phyloP scores from a whole-genome alignment of 2,113 vertebrate species.

The Microcebus ravelobensis region DNA sequence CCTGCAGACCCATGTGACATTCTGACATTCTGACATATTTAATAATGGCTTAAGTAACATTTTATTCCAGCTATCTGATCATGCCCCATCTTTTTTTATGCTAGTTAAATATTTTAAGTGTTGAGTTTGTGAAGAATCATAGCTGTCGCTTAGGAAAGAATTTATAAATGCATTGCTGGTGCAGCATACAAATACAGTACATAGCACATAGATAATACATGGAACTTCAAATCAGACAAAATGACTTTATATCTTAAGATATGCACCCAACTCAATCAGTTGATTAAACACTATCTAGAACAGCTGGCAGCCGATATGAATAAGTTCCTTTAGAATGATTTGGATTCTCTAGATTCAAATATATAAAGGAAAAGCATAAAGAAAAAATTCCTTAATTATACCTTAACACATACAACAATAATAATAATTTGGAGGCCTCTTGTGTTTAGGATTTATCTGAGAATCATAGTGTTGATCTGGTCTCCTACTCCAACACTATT shows the following conservation, averaged over 20 bases:
- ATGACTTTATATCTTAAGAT: conserved; percentile 52
- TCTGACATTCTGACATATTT: conserved; percentile 49
- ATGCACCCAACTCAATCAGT: conserved; percentile 33
- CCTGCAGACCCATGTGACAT: conserved; percentile 28
- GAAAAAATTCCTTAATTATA: neutral
- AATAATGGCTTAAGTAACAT: conserved; percentile 59
- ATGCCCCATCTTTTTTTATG: conserved; percentile 9
- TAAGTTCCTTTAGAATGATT: conserved; percentile 32
- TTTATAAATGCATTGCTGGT: conserved; percentile 40
- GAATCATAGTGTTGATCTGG: neutral
- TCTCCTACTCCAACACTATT: neutral
- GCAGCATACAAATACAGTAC: conserved; percentile 55
- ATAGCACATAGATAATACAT: neutral
- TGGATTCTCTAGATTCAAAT: conserved; percentile 34
- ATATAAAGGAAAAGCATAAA: neutral
- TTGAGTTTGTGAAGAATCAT: conserved; percentile 61
- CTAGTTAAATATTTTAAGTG: conserved; percentile 68
- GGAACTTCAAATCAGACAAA: conserved; percentile 49
- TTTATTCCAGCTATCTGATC: conserved; percentile 30
- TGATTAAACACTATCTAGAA: conserved; percentile 68
- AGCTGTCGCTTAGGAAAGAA: conserved; percentile 46
- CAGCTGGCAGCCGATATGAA: conserved; percentile 52
- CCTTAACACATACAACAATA: neutral
- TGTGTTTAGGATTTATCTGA: conserved; percentile 13
- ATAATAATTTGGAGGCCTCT: neutral